These are phyloP conservation scores for Hiodon tergisus DNA, from an alignment of 2,113 vertebrate species.

Conservation along the genomic window DNA sequence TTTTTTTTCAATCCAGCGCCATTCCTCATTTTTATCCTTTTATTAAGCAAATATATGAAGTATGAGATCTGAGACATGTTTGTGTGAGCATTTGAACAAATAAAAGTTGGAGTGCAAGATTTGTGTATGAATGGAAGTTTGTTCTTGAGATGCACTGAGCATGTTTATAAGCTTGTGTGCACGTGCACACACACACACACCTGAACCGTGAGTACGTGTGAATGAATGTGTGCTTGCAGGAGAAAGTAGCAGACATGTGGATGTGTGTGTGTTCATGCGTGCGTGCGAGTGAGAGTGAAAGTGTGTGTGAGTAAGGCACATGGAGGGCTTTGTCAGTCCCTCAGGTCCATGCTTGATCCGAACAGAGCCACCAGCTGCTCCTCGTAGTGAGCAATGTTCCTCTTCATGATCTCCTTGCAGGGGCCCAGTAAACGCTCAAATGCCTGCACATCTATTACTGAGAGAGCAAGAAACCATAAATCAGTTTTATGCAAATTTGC, in stretches of 20 bases:
- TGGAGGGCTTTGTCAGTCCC: conserved; percentile 66
- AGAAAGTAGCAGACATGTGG: too few species aligned
- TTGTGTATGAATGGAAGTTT: conserved; percentile 18
- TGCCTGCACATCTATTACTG: conserved; percentile 96
- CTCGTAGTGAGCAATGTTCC: conserved; percentile 95
- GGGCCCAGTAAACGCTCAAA: conserved; percentile 96
- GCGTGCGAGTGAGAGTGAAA: conserved; percentile 30
- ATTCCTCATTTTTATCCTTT: not conserved
- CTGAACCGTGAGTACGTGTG: conserved; percentile 41
- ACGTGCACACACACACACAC: not conserved
- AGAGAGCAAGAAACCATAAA: conserved; percentile 1
- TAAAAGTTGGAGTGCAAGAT: conserved; percentile 15
- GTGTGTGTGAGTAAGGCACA: conserved; percentile 61
- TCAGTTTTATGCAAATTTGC: too few species aligned
- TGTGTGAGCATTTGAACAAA: conserved; percentile 13
- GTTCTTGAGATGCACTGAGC: conserved; percentile 44
- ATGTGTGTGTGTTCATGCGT: conserved; percentile 27
- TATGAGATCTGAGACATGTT: too few species aligned
- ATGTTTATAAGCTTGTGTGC: conserved; percentile 11
- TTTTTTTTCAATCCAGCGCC: not conserved
- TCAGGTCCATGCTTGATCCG: conserved; percentile 96
- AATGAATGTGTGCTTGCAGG: conserved; percentile 37
- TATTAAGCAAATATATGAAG: not conserved
- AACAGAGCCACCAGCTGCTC: conserved; percentile 98
- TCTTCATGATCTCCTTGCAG: conserved; percentile 99